Evolutionary conservation across 1,140 invertebrate species (phyloP).

Genomic region (Tyrophagus putrescentiae): DNA sequence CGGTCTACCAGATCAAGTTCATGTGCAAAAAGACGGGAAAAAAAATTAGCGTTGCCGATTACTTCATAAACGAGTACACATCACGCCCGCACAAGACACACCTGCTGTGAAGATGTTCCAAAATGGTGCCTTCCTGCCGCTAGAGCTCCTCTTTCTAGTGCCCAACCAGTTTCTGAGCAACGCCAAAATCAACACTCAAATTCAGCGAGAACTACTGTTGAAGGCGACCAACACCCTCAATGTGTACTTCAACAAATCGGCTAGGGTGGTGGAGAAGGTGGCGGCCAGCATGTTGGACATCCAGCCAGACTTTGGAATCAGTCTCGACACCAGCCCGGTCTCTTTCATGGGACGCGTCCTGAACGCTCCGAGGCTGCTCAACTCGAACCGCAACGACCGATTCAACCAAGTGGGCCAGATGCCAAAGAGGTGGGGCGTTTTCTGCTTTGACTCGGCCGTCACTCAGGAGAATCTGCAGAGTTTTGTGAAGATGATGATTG

Average conservation of each 20-base stretch:
- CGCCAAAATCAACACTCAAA: neutral
- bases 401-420: neutral
- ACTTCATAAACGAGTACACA: neutral
- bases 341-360: neutral
- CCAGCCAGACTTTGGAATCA: neutral
- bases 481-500: no score
- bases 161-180: neutral
- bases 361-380: neutral
- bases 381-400: neutral
- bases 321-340: neutral
- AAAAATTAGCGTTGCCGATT: neutral
- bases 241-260: neutral
- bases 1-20: neutral
- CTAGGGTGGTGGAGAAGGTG: neutral
- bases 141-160: constrained; percentile 16
- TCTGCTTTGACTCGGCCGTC: neutral
- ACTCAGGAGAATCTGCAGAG: neutral
- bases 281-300: neutral
- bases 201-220: neutral
- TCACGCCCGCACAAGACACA: neutral
- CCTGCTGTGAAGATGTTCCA: neutral
- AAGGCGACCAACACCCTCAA: neutral
- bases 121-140: neutral
- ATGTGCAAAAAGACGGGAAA: neutral
- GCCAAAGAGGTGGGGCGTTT: neutral